Percentiles rank a stretch among this genome's conserved stretches.
Conservation (phyloP, 2,888 invertebrate genomes). For the Boloria selene region DNA sequence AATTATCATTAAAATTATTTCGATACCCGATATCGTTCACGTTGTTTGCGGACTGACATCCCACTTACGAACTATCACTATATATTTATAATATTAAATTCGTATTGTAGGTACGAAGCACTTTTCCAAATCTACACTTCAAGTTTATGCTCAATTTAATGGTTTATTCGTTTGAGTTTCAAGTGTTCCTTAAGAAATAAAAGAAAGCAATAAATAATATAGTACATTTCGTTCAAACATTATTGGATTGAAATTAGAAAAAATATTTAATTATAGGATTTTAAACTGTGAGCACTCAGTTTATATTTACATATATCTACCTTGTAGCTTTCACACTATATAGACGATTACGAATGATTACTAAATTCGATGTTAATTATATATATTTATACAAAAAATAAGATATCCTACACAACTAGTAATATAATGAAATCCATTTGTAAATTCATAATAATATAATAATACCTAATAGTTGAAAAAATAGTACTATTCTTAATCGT, state of each 20-base stretch:
- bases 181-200: conserved; percentile 7
- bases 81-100: conserved; percentile 50
- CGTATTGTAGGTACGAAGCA: conserved; percentile 63
- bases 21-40: conserved; percentile 52
- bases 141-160: conserved; percentile 54
- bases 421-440: too few species aligned
- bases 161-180: conserved; percentile 21
- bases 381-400: too few species aligned
- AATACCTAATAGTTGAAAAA: too few species aligned
- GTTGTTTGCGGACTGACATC: conserved; percentile 46
- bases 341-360: conserved; percentile 12
- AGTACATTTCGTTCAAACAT: conserved; percentile 12
- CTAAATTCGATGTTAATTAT: conserved; percentile 6
- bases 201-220: conserved; percentile 15
- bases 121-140: conserved; percentile 56
- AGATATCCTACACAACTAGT: too few species aligned
- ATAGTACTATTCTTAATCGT: conserved; percentile 10
- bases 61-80: conserved; percentile 49
- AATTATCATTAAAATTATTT: conserved; percentile 69
- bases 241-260: conserved; percentile 18
- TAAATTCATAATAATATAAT: too few species aligned
- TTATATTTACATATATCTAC: conserved; percentile 19
- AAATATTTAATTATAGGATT: conserved; percentile 17
- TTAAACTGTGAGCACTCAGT: conserved; percentile 20
- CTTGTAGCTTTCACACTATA: conserved; percentile 18